Evolutionary conservation across 2,113 vertebrate genomes (phyloP).

Genomic region (Aspiorhynchus laticeps): DNA sequence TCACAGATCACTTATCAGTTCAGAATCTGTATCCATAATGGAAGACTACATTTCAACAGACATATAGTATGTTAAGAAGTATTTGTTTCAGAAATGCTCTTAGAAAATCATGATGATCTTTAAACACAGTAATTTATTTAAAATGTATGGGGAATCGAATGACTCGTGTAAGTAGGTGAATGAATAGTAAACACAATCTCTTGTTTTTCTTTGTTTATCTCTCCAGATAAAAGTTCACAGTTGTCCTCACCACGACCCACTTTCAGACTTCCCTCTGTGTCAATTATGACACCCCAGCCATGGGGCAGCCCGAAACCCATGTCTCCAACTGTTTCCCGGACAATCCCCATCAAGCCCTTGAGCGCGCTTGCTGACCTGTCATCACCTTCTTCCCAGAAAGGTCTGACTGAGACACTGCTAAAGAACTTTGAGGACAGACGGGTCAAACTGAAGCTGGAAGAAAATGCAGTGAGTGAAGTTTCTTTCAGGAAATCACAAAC

Average conservation of each 20-base stretch:
- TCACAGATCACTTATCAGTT: not conserved
- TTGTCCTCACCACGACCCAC: constrained; percentile 30
- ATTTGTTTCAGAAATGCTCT: not conserved
- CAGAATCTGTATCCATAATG: not conserved
- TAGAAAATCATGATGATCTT: not conserved
- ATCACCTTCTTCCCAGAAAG: constrained; percentile 35
- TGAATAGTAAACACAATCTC: not conserved
- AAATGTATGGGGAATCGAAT: not conserved
- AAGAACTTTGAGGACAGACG: constrained; percentile 69
- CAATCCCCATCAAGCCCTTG: not conserved
- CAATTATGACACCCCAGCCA: constrained; percentile 66
- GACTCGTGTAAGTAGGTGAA: not conserved
- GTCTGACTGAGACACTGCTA: constrained; percentile 70
- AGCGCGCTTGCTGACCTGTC: not conserved
- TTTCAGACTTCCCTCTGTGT: constrained; percentile 54
- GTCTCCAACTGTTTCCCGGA: constrained; percentile 17
- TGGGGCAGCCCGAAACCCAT: constrained; percentile 53
- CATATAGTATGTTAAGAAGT: not conserved
- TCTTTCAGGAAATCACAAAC: not conserved
- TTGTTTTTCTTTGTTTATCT: not conserved
- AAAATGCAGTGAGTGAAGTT: constrained; percentile 65
- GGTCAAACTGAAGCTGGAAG: constrained; percentile 66
- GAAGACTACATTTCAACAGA: not conserved
- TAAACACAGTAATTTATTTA: not conserved
- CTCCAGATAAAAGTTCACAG: constrained; percentile 51